phyloP scores from a whole-genome alignment of 2,113 vertebrate genomes.

The Tauraco erythrolophus region DNA sequence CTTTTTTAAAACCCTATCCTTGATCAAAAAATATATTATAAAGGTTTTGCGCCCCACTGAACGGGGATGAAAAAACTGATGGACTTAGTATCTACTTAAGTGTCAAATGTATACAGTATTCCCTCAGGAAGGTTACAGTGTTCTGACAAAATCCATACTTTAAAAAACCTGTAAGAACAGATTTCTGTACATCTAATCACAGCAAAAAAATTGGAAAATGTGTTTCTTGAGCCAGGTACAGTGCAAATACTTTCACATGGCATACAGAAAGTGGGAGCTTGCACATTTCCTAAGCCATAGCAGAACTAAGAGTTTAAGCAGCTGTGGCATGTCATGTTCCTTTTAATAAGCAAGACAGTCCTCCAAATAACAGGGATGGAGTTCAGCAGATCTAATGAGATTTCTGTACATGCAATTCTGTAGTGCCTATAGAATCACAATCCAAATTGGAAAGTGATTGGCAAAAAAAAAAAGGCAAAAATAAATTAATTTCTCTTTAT shows the following conservation, averaged over 20 bases:
- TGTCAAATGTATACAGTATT: background rate
- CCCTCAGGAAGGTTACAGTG: background rate
- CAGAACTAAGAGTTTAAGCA: background rate
- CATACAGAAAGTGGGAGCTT: background rate
- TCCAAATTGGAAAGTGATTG: background rate
- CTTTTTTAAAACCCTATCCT: background rate
- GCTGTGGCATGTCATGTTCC: background rate
- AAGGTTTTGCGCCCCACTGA: background rate
- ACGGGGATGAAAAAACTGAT: background rate
- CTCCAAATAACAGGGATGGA: background rate
- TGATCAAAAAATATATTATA: background rate
- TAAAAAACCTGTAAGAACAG: background rate
- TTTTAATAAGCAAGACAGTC: background rate
- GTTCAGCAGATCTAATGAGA: background rate
- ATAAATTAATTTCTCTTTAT: background rate
- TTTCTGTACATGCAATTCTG: background rate
- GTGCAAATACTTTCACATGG: background rate
- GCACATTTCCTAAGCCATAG: background rate
- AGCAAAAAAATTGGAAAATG: background rate
- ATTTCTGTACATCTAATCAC: background rate
- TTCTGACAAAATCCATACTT: background rate
- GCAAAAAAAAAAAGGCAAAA: background rate
- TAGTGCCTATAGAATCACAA: background rate
- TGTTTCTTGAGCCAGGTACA: background rate
- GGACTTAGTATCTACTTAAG: accelerated